Conservation (phyloP, 35 echinoderm and acorn worm genomes). For the Anneissia japonica region DNA sequence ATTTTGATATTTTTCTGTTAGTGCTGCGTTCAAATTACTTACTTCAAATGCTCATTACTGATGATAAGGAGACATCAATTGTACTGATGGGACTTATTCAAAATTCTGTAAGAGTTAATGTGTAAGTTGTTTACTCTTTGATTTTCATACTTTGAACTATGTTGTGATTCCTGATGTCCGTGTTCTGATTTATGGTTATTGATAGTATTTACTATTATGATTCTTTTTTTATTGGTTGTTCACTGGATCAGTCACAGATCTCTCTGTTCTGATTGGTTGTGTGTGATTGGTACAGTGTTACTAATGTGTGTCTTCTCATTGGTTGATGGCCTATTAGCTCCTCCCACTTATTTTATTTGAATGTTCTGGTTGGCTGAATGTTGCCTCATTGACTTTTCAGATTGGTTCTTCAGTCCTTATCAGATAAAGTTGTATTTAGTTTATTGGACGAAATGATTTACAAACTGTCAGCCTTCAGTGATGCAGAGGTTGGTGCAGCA, state of each 20-base stretch:
- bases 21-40: constrained; percentile 92
- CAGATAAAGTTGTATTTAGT: constrained; percentile 79
- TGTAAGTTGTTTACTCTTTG: constrained; percentile 47
- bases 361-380: too few species aligned
- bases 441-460: constrained; percentile 90
- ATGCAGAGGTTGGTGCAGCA: constrained; percentile 83
- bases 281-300: too few species aligned
- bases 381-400: constrained; percentile 38
- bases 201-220: too few species aligned
- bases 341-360: too few species aligned
- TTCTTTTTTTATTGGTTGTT: too few species aligned
- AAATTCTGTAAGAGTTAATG: constrained; percentile 76
- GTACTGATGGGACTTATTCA: constrained; percentile 62
- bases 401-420: constrained; percentile 55
- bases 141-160: too few species aligned
- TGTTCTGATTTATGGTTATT: too few species aligned
- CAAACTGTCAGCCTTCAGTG: constrained; percentile 89
- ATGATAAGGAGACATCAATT: constrained; percentile 90
- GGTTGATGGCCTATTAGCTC: too few species aligned
- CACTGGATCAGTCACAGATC: too few species aligned
- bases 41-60: constrained; percentile 92
- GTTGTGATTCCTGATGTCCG: too few species aligned
- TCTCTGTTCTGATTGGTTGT: too few species aligned
- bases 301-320: too few species aligned
- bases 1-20: constrained; percentile 5